Evolutionary conservation across 2,113 vertebrate genomes (phyloP), one percentile per base, ranked within the genome.

Genomic region (Sisor rabdophorus): DNA sequence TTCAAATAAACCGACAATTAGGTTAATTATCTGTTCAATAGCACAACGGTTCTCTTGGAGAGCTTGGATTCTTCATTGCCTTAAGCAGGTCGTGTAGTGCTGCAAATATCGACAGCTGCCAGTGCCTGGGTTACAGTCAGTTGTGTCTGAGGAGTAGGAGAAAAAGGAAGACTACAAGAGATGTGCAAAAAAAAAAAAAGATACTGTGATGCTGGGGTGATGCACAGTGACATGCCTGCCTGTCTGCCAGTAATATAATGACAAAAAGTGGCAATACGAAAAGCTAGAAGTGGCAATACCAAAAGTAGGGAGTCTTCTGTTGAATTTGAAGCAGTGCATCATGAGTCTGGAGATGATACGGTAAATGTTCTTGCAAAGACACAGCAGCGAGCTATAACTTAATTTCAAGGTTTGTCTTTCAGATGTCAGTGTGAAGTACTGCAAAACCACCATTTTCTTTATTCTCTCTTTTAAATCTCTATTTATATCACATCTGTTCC

Each of bases 211-310:
- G 24, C 28, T 24, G 3, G 26, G 52, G 54, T 47, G 58, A 56
- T n/a, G 83, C 78, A 69, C 80, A 80, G 81, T 88, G 89, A 89
- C 87, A 87, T 85, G 76, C 77, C 32, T 58, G 80, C 84, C 80
- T 85, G 85, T 84, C 85, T 86, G 86, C 90, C 87, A 90, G 89
- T 82, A 50, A 79, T 84, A 88, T 84, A 69, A 81, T 76, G 65
- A 82, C 81, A 87, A 84, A 87, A 85, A 89, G 78, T 85, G 88
- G 89, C 87, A 85, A 85, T 87, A 87, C 80, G 85, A 87, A 80
- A 84, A 86, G 85, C 78, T 84, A 81, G 85, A 85, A 83, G 81
- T 78, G 72, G 85, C 75, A 84, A 86, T 80, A n/a, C n/a, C n/a
- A n/a, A n/a, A n/a, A n/a, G n/a, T n/a, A n/a, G n/a, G n/a, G 76